Percentiles rank a stretch among this genome's conserved stretches.
phyloP scores from a whole-genome alignment of 2,797 vertebrate species.

The Pachyuromys duprasi region DNA sequence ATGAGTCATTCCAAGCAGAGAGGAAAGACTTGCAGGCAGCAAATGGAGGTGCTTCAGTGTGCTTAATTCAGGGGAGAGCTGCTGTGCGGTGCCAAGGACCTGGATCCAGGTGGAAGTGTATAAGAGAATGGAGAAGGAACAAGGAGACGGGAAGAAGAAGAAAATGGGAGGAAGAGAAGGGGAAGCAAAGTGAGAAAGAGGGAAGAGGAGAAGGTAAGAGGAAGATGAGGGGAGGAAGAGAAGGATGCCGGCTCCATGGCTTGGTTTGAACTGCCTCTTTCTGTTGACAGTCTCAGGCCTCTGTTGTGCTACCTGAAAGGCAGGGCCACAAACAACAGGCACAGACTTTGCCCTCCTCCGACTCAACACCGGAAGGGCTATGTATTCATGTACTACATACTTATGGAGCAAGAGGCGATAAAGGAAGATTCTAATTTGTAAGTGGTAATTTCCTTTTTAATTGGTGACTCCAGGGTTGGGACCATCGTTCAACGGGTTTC shows the following conservation, averaged over 20 bases:
- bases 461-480: not conserved
- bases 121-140: not conserved
- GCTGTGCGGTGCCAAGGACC: not conserved
- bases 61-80: not conserved
- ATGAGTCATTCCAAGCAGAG: not conserved
- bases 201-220: accelerated
- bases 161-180: not conserved
- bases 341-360: too few species aligned
- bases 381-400: not conserved
- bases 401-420: not conserved
- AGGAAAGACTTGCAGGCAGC: not conserved
- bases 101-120: not conserved
- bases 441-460: too few species aligned
- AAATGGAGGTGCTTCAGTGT: not conserved
- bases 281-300: not conserved
- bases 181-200: too few species aligned
- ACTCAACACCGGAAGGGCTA: not conserved
- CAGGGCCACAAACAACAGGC: not conserved
- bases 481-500: not conserved
- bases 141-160: not conserved
- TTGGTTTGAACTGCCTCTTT: not conserved
- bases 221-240: too few species aligned
- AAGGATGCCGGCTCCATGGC: not conserved
- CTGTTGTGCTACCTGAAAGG: not conserved
- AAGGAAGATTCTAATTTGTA: not conserved